phyloP scores from a whole-genome alignment of 2,888 invertebrate species.

The Seladonia tumulorum region DNA sequence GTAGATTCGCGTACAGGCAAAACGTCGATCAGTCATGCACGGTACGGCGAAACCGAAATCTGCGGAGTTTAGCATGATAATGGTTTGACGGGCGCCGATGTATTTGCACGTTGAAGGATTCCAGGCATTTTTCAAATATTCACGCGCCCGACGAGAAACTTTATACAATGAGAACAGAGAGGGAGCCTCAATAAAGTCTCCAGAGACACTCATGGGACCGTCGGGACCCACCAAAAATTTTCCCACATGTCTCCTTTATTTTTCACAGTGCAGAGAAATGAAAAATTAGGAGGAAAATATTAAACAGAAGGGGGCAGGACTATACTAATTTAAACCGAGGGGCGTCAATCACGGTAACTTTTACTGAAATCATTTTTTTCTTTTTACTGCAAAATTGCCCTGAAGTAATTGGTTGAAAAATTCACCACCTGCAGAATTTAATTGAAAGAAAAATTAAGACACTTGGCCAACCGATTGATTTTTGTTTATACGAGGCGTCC shows the following conservation, averaged over 20 bases:
- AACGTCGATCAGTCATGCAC: slow-evolving; percentile 45
- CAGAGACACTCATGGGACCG: not conserved
- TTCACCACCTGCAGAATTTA: too few relatives aligned
- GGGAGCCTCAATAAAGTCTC: not conserved
- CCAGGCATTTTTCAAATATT: slow-evolving; percentile 47
- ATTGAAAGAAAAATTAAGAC: too few relatives aligned
- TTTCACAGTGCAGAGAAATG: too few relatives aligned
- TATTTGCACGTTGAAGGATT: slow-evolving; percentile 47
- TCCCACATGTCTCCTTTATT: not conserved
- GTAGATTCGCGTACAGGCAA: not conserved
- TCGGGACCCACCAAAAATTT: not conserved
- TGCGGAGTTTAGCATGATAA: slow-evolving; percentile 57
- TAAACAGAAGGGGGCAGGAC: too few relatives aligned
- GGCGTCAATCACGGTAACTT: too few relatives aligned
- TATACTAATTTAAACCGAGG: too few relatives aligned
- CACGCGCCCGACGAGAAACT: slow-evolving; percentile 33
- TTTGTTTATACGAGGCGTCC: not conserved
- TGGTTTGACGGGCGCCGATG: slow-evolving; percentile 30
- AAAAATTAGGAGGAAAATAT: too few relatives aligned
- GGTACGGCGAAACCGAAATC: slow-evolving; percentile 43
- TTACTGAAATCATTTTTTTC: too few relatives aligned
- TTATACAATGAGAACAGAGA: slow-evolving; percentile 5
- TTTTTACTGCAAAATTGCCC: too few relatives aligned
- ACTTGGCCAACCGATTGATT: not conserved
- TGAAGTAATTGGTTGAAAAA: too few relatives aligned